phyloP scores from a whole-genome alignment of 2,888 invertebrate species.

The Biston stratarius region DNA sequence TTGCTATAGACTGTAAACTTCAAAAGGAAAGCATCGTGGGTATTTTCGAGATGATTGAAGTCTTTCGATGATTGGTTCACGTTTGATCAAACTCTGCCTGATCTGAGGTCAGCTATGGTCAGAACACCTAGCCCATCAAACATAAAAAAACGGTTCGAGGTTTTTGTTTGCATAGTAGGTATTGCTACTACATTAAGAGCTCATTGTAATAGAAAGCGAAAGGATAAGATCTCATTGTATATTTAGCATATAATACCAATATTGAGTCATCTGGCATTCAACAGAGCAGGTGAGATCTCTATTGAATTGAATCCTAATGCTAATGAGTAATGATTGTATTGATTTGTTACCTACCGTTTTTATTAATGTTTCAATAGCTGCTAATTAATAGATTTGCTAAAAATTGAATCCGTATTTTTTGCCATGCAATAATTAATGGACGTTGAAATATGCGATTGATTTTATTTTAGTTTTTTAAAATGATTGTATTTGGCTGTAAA shows the following conservation, averaged over 20 bases:
- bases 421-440: neutral
- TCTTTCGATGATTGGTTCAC: too few relatives aligned
- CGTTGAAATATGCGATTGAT: neutral
- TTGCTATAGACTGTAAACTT: too few relatives aligned
- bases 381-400: slow-evolving; percentile 2
- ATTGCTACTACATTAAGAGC: slow-evolving; percentile 1
- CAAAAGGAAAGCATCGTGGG: too few relatives aligned
- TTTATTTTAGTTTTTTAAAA: neutral
- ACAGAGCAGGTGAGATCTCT: slow-evolving; percentile 6
- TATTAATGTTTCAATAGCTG: slow-evolving; percentile 7
- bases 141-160: too few relatives aligned
- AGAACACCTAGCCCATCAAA: too few relatives aligned
- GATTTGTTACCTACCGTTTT: slow-evolving; percentile 9
- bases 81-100: too few relatives aligned
- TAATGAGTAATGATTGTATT: slow-evolving; percentile 24
- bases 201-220: slow-evolving; percentile 44
- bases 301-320: slow-evolving; percentile 18
- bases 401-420: neutral
- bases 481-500: too few relatives aligned
- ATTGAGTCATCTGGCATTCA: slow-evolving; percentile 37
- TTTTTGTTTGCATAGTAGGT: slow-evolving; percentile 4
- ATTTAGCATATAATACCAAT: slow-evolving; percentile 8
- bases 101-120: too few relatives aligned
- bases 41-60: too few relatives aligned
- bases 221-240: slow-evolving; percentile 26